Conservation (phyloP, 2,888 invertebrate genomes). For the Cantharis rufa region DNA sequence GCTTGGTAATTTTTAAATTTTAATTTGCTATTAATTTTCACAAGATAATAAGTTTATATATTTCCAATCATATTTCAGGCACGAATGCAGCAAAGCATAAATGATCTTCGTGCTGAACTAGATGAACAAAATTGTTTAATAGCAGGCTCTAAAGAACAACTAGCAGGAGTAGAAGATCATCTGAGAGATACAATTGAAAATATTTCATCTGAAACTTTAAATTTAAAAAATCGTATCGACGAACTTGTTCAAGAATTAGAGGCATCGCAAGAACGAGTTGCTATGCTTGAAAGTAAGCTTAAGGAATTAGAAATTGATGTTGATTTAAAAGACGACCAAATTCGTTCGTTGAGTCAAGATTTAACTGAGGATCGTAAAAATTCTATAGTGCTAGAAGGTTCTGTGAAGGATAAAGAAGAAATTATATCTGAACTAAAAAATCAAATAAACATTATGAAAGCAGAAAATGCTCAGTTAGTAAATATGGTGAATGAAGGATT, state of each 20-base stretch:
- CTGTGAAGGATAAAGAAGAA: background rate
- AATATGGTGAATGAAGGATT: background rate
- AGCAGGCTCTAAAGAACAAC: background rate
- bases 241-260: slow-evolving; percentile 47
- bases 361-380: background rate
- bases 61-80: background rate
- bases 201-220: background rate
- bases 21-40: background rate
- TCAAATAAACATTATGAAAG: background rate
- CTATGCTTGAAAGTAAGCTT: background rate
- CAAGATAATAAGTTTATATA: background rate
- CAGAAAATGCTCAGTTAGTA: background rate
- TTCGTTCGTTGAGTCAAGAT: background rate
- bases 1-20: background rate
- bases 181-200: background rate
- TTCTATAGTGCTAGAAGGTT: background rate
- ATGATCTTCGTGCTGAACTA: background rate
- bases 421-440: background rate
- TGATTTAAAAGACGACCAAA: background rate
- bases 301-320: background rate
- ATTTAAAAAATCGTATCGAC: background rate
- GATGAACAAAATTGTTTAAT: background rate
- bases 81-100: background rate
- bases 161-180: background rate
- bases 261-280: slow-evolving; percentile 39